Percentiles rank a stretch among this genome's conserved stretches.
Conservation (phyloP, 2,888 invertebrate genomes). For the Spilosoma lubricipeda region DNA sequence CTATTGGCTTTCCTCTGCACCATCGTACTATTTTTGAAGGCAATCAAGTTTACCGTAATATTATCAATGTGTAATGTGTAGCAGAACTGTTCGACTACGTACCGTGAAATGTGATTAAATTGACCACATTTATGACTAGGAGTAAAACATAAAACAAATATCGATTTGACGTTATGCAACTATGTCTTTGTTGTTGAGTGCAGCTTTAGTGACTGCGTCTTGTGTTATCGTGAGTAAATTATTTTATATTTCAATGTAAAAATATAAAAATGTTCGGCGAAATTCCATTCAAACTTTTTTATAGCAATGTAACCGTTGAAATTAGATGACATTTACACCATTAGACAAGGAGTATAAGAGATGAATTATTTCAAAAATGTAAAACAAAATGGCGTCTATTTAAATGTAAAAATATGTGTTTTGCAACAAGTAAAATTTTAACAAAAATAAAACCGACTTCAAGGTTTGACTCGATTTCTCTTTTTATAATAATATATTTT, state of each 20-base stretch:
- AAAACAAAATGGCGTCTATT: not conserved
- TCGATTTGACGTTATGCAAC: conserved; percentile 20
- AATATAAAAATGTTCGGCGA: not conserved
- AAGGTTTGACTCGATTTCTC: too few species aligned
- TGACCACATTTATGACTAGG: conserved; percentile 24
- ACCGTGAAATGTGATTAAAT: conserved; percentile 16
- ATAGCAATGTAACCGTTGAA: too few species aligned
- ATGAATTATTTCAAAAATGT: not conserved
- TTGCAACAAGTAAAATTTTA: too few species aligned
- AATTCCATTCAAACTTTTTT: not conserved
- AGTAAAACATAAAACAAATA: conserved; percentile 29
- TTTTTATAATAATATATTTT: too few species aligned
- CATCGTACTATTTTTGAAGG: not conserved
- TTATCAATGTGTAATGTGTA: not conserved
- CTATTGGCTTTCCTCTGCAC: not conserved
- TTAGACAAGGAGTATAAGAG: not conserved
- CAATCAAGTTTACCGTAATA: not conserved
- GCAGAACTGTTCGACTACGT: not conserved
- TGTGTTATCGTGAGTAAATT: conserved; percentile 32
- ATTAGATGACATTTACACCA: too few species aligned
- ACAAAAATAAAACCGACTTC: too few species aligned
- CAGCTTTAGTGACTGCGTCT: conserved; percentile 19
- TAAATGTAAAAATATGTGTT: too few species aligned
- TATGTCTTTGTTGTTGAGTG: conserved; percentile 33
- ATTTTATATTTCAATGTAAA: not conserved